Evolutionary conservation across 2,113 vertebrate genomes (phyloP).

Genomic region (Oceanites oceanicus): DNA sequence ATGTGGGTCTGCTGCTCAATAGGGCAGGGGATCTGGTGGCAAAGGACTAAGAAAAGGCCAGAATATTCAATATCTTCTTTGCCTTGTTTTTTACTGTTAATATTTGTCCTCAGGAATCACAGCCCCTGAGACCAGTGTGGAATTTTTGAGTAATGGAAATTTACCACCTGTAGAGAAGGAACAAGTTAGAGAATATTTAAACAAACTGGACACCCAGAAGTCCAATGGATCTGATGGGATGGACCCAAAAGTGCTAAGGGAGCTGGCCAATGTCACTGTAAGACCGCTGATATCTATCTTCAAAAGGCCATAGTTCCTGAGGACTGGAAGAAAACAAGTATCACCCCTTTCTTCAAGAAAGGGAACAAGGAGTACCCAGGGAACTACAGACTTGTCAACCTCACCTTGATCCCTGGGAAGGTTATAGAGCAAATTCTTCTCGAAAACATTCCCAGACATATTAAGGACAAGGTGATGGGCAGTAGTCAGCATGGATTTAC

Average conservation of each 20-base stretch:
- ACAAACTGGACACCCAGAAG: background rate
- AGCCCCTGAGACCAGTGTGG: background rate
- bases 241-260: background rate
- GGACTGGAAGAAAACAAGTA: background rate
- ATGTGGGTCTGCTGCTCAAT: background rate
- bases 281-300: background rate
- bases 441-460: background rate
- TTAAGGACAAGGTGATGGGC: background rate
- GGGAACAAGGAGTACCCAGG: background rate
- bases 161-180: background rate
- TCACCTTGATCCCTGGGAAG: background rate
- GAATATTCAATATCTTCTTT: background rate
- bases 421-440: background rate
- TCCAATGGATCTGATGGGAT: background rate
- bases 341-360: background rate
- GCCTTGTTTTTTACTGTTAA: background rate
- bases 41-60: background rate
- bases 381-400: background rate
- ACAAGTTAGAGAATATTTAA: background rate
- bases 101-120: background rate
- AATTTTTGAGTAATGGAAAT: background rate
- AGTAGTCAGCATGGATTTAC: background rate
- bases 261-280: background rate
- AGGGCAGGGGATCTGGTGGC: background rate
- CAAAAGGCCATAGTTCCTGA: background rate